phyloP scores from a whole-genome alignment of 2,113 vertebrate species.

The Dicentrarchus labrax region DNA sequence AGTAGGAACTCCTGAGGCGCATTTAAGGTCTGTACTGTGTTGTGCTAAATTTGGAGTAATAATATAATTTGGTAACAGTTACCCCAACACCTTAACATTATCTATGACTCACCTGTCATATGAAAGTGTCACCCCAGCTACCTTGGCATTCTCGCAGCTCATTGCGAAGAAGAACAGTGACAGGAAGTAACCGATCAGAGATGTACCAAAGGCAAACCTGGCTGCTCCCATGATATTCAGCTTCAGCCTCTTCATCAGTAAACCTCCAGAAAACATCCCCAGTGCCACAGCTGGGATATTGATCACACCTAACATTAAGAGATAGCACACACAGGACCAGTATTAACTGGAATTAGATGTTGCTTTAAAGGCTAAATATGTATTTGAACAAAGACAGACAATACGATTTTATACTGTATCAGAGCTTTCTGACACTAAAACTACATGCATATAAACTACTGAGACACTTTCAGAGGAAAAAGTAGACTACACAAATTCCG shows the following conservation, averaged over 20 bases:
- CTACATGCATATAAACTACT: neutral
- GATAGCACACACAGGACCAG: neutral
- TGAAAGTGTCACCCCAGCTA: slow-evolving; percentile 92
- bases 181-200: slow-evolving; percentile 86
- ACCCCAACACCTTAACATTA: neutral
- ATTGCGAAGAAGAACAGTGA: slow-evolving; percentile 85
- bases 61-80: neutral
- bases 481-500: slow-evolving; percentile 1
- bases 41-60: neutral
- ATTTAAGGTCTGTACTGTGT: neutral
- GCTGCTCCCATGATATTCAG: slow-evolving; percentile 89
- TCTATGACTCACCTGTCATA: slow-evolving; percentile 89
- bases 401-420: neutral
- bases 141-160: slow-evolving; percentile 88
- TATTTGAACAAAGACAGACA: neutral
- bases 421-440: neutral
- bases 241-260: slow-evolving; percentile 94
- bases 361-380: neutral
- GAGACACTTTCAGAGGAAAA: neutral
- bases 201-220: slow-evolving; percentile 85
- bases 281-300: slow-evolving; percentile 90
- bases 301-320: slow-evolving; percentile 87
- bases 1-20: neutral
- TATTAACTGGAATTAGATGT: neutral
- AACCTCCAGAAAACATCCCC: slow-evolving; percentile 92